phyloP scores from a whole-genome alignment of 2,113 vertebrate genomes.

The Sciurus niger region DNA sequence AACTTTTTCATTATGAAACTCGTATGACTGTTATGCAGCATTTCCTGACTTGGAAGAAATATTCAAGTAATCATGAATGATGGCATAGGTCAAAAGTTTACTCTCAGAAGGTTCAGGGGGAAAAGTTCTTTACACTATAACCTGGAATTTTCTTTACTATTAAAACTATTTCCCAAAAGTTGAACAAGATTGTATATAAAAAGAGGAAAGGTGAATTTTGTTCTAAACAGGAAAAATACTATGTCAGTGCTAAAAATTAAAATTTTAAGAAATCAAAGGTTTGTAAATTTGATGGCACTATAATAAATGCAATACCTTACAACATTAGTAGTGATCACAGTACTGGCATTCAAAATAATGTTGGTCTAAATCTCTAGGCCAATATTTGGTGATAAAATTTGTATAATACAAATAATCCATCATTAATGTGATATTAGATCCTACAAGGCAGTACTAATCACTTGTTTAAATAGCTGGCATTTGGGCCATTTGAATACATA shows the following conservation, averaged over 20 bases:
- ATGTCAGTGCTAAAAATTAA: neutral
- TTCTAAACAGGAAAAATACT: neutral
- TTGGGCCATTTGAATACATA: neutral
- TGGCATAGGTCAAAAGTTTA: neutral
- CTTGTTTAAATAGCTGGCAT: neutral
- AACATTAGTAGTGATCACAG: neutral
- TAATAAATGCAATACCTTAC: neutral
- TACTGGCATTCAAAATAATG: neutral
- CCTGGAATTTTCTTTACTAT: too few species aligned
- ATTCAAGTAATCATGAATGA: neutral
- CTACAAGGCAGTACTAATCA: neutral
- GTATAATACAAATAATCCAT: neutral
- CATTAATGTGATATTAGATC: neutral
- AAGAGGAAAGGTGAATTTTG: too few species aligned
- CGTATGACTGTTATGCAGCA: neutral
- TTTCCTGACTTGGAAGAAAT: neutral
- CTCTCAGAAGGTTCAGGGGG: too few species aligned
- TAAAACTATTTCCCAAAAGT: too few species aligned
- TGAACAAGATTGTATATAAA: too few species aligned
- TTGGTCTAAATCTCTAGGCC: neutral
- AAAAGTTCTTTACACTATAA: too few species aligned
- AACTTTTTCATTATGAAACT: neutral
- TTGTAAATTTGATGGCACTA: neutral
- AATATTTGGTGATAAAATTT: neutral
- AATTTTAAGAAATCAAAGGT: slow-evolving; percentile 7